Evolutionary conservation across 2,888 invertebrate species (phyloP), one percentile per base, ranked within the genome.

Genomic region (Chouioia cunea): DNA sequence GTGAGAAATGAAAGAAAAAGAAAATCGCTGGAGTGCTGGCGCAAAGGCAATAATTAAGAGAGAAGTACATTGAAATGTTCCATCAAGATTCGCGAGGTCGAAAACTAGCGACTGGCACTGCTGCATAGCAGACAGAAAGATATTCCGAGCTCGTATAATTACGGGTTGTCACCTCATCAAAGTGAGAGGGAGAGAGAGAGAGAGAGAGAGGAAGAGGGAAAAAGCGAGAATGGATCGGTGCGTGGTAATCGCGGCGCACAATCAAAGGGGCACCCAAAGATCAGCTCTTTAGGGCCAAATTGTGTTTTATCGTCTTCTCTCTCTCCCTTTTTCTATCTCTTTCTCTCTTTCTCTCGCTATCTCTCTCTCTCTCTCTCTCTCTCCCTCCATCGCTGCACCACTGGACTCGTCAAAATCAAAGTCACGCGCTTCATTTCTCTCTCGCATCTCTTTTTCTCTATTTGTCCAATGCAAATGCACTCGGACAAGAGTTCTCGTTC

Each of bases 91-190:
- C 50, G 50, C 47, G 20, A 57, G 43, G 43, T 23, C n/a, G 36
- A 27, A 6, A 2, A 27, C 3, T 6, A 27, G 27, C 27, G 10
- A n/a, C 4, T 36, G 27, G 81, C 83, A 84, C 83, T 83, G 83
- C 83, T 84, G 82, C 83, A 81, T 82, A 81, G 80, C 83, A 84
- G 85, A 84, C 85, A 81, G 83, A 83, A 83, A 84, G 83, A 81
- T 83, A 82, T 22, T 81, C 81, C 81, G 82, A 82, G 18, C 82
- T 81, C 81, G 81, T 84, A 85, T 85, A 85, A 85, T 85, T 85
- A 83, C 83, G 82, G 85, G 85, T 85, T 85, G 85, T 85, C 85
- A 84, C 85, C 85, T 85, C 85, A 84, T 85, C 85, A 85, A 83
- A 81, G 76, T 47, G 66, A 59, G 58, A 58, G 20, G 16, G 53